Evolutionary conservation across 2,888 invertebrate genomes (phyloP).

Genomic region (Sericinus montela): DNA sequence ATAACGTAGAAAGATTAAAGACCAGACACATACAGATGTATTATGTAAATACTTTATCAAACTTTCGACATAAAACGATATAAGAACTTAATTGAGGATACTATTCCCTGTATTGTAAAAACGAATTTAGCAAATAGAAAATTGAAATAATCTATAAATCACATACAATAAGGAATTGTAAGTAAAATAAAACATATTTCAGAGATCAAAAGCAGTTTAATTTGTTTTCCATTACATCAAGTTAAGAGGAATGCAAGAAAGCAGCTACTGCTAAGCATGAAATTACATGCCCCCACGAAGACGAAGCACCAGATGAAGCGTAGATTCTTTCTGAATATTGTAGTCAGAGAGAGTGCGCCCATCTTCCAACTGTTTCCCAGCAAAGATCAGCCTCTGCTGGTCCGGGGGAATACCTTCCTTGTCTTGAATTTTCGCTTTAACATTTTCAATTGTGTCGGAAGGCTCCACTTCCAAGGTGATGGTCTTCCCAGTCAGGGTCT

Average conservation of each 20-base stretch:
- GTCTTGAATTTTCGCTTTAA: slow-evolving; percentile 13
- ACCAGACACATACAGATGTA: too few species aligned
- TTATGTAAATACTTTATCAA: too few species aligned
- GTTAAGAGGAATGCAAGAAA: slow-evolving; percentile 17
- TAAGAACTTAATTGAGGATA: too few species aligned
- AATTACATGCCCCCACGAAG: slow-evolving; percentile 8
- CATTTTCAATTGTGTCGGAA: slow-evolving; percentile 13
- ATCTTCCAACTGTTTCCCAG: slow-evolving; percentile 16
- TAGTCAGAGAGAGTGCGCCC: slow-evolving; percentile 15
- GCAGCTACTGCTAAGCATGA: neutral
- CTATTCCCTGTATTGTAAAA: too few species aligned
- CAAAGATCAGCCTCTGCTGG: slow-evolving; percentile 13
- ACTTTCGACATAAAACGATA: too few species aligned
- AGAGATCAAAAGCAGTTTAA: slow-evolving; percentile 19
- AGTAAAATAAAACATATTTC: slow-evolving; percentile 8
- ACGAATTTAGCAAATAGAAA: too few species aligned
- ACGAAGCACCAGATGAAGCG: slow-evolving; percentile 15
- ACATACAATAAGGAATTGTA: too few species aligned
- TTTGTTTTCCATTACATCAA: slow-evolving; percentile 15
- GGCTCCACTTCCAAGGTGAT: slow-evolving; percentile 12
- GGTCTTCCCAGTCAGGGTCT: slow-evolving; percentile 13
- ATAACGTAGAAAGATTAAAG: too few species aligned
- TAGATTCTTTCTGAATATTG: slow-evolving; percentile 17
- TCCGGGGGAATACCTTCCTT: slow-evolving; percentile 15
- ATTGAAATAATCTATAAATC: too few species aligned